Conservation (phyloP, 2,888 invertebrate genomes). For the Hermaeophaga mercurialis region DNA sequence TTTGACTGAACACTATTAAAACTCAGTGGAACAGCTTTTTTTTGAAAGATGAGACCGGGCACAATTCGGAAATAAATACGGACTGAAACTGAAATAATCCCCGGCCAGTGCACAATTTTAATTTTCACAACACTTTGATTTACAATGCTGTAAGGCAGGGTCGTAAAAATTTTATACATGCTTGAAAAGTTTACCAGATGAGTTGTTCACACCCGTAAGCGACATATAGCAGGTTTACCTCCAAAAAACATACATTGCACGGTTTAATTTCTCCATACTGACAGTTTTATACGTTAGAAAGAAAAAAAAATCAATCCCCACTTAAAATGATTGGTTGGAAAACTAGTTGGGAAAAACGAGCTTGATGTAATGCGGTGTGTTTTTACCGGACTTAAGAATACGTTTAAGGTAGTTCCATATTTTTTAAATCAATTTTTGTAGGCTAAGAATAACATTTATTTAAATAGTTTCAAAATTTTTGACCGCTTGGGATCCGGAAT, state of each 20-base stretch:
- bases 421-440: too few species aligned
- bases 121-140: slow-evolving; percentile 31
- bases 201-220: slow-evolving; percentile 14
- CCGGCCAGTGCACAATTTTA: slow-evolving; percentile 29
- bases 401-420: too few species aligned
- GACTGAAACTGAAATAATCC: slow-evolving; percentile 16
- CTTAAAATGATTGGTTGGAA: too few species aligned
- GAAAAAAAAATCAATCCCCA: too few species aligned
- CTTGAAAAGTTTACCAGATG: slow-evolving; percentile 22
- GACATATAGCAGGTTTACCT: slow-evolving; percentile 15
- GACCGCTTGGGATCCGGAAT: too few species aligned
- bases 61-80: slow-evolving; percentile 26
- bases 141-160: slow-evolving; percentile 20
- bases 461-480: too few species aligned
- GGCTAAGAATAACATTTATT: too few species aligned
- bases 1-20: slow-evolving; percentile 23
- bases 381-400: too few species aligned
- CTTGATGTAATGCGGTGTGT: too few species aligned
- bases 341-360: too few species aligned
- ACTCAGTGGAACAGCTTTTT: slow-evolving; percentile 15
- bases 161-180: slow-evolving; percentile 32
- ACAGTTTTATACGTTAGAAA: slow-evolving; percentile 1
- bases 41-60: slow-evolving; percentile 11
- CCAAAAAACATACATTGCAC: neutral
- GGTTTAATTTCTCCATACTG: slow-evolving; percentile 9